phyloP scores from a whole-genome alignment of 1,140 invertebrate genomes.

The Matsumurasca onukii region DNA sequence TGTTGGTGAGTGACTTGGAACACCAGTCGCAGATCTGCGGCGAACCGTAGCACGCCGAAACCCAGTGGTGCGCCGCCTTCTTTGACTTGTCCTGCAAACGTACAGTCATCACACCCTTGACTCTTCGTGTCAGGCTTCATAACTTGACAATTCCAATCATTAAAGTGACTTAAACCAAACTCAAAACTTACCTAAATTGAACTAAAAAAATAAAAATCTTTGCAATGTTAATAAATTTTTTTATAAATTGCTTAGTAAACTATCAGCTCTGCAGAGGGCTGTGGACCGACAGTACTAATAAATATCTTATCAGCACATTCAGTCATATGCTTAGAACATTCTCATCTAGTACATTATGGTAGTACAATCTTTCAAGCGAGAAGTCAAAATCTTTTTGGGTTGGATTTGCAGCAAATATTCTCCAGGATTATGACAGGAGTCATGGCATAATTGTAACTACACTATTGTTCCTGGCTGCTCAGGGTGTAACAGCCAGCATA shows the following conservation, averaged over 20 bases:
- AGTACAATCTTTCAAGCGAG: too few species aligned
- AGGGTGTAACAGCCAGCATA: too few species aligned
- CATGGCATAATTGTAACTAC: too few species aligned
- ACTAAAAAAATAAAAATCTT: background rate
- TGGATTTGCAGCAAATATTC: too few species aligned
- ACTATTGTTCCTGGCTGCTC: too few species aligned
- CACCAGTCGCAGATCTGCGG: conserved; percentile 79
- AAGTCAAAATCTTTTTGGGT: too few species aligned
- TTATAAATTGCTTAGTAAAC: background rate
- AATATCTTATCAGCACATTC: too few species aligned
- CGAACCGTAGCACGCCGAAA: conserved; percentile 66
- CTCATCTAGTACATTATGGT: too few species aligned
- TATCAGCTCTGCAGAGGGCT: background rate
- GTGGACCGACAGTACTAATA: too few species aligned
- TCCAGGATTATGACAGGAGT: too few species aligned
- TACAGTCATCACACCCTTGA: too few species aligned
- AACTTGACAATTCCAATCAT: background rate
- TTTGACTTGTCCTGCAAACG: conserved; percentile 65
- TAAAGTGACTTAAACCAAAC: background rate
- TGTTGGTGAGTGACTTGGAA: conserved; percentile 75
- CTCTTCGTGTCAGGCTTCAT: background rate
- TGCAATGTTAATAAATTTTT: background rate
- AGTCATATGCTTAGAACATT: too few species aligned
- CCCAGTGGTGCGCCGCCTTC: conserved; percentile 74
- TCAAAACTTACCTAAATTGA: background rate